These are phyloP conservation scores for Balearica regulorum DNA, from an alignment of 2,797 vertebrate species.

Conservation along the genomic window DNA sequence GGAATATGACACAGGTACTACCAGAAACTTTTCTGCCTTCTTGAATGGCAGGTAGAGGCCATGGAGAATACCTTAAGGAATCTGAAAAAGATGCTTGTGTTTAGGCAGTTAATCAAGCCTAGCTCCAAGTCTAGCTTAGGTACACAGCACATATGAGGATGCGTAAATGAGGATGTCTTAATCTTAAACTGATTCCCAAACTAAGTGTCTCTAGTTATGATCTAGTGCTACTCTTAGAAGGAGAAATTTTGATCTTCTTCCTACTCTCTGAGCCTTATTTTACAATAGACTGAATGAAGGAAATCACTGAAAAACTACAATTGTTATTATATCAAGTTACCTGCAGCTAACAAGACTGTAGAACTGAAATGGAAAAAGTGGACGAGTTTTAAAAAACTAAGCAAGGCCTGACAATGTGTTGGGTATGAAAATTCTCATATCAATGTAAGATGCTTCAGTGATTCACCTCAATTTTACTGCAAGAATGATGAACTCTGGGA, in stretches of 20 bases:
- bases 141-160: background rate
- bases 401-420: background rate
- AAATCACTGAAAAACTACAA: background rate
- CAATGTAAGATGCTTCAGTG: background rate
- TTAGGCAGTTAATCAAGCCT: background rate
- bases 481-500: background rate
- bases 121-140: background rate
- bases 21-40: background rate
- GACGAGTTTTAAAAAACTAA: background rate
- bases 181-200: background rate
- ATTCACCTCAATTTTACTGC: background rate
- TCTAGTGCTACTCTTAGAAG: background rate
- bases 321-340: background rate
- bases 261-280: background rate
- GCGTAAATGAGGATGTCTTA: background rate
- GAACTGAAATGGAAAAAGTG: background rate
- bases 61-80: background rate
- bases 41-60: background rate
- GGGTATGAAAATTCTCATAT: background rate
- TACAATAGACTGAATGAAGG: background rate
- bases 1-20: background rate
- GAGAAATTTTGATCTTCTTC: background rate
- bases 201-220: background rate
- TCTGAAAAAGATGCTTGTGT: background rate
- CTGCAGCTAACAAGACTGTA: background rate